Evolutionary conservation across 2,797 vertebrate species (phyloP), one percentile per base, ranked within the genome.

Genomic region (Sebastiscus tertius): DNA sequence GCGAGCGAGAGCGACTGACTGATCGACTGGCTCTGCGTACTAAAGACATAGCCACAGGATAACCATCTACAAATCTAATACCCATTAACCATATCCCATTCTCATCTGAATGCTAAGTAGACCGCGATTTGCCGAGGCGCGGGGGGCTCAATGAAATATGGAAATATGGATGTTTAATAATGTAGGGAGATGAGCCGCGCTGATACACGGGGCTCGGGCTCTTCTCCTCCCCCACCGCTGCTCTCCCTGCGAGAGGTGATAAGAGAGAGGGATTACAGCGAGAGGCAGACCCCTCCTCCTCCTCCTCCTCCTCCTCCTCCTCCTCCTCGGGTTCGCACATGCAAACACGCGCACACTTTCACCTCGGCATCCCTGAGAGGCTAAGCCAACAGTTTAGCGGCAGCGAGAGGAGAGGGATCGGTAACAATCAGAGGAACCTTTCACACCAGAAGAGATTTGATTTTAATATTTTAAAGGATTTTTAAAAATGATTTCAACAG

Each of bases 161-260:
- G 87, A 92, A 93, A 91, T 92, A 81, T 75, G 82, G 81, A 80
- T 87, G 88, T 92, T 94, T 91, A 93, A 94, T 92, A 91, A 93
- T 90, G 87, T 80, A 89, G 80, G 67, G 58, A 87, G 83, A 94
- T 90, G 83, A 88, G 88, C 36, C 31, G 29, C 39, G 70, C 78
- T 67, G 90, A 93, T 93, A 91, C 81, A 26, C 52, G 2, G 49
- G 18, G 76, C 79, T 85, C 66, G 8, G 29, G 72, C 82, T 79
- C 56, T 29, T 69, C 85, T 77, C 75, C 81, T 75, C 87, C 89
- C 69, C 87, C 68, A 29, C 71, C 5, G 67, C 80, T 70, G 72
- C 81, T 77, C 86, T 79, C 81, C 46, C 84, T 85, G 91, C 1
- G 29, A 79, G 88, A 88, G 72, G 84, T 82, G 89, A 93, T 91